Percentiles rank a stretch among this genome's conserved stretches.
Evolutionary conservation across 2,797 vertebrate species (phyloP).

Genomic region (Enteromius fasciolatus): DNA sequence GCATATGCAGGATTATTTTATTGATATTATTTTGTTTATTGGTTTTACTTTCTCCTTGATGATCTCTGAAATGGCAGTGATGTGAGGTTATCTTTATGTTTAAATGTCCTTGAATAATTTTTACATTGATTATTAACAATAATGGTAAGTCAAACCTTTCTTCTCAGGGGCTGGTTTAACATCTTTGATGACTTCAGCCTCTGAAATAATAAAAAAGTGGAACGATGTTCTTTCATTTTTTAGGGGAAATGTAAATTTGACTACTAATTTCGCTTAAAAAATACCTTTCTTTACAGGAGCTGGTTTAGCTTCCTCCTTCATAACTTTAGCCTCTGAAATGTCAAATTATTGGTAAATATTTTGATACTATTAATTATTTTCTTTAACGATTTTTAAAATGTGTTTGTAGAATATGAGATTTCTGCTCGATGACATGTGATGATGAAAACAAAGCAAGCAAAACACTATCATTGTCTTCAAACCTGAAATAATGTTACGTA

Average conservation of each 20-base stretch:
- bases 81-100: background rate
- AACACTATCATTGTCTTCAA: background rate
- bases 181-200: conserved; percentile 25
- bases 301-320: conserved; percentile 24
- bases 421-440: background rate
- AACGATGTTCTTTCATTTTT: background rate
- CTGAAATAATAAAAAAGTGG: background rate
- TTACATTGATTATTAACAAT: background rate
- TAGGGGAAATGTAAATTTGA: background rate
- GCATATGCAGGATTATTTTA: background rate
- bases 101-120: background rate
- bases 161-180: conserved; percentile 25
- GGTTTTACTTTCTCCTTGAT: conserved; percentile 24
- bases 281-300: conserved; percentile 31
- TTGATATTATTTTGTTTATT: conserved; percentile 53
- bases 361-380: conserved; percentile 1
- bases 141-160: background rate
- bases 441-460: background rate
- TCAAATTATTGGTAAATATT: background rate
- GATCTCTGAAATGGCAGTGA: background rate
- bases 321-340: conserved; percentile 27
- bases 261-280: background rate
- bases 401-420: background rate
- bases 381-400: background rate
- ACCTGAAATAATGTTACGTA: background rate